A percentile compares a stretch with the other conserved stretches of the same genome.
Conservation (phyloP, 2,113 vertebrate genomes). For the Hemibagrus wyckioides region DNA sequence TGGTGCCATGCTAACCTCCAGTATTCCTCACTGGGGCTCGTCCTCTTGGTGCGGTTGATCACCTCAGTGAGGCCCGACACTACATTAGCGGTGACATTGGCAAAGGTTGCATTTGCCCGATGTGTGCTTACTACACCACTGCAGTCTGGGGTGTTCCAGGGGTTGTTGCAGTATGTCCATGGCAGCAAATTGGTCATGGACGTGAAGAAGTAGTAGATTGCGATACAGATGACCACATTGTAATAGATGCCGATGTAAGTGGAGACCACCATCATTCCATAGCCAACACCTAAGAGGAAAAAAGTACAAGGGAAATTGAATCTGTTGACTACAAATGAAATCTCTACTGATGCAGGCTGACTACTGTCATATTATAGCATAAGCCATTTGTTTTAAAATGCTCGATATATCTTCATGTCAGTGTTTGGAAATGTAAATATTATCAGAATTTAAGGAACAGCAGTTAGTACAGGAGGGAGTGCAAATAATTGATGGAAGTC, state of each 20-base stretch:
- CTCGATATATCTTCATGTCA: not conserved
- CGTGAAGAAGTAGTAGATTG: slow-evolving; percentile 99
- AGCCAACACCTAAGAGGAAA: slow-evolving; percentile 84
- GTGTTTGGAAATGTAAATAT: not conserved
- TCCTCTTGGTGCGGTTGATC: slow-evolving; percentile 87
- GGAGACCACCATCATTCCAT: slow-evolving; percentile 99
- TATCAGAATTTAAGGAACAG: not conserved
- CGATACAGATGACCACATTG: slow-evolving; percentile 98
- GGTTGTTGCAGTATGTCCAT: slow-evolving; percentile 97
- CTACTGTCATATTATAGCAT: not conserved
- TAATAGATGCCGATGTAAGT: slow-evolving; percentile 99
- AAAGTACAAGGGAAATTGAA: not conserved
- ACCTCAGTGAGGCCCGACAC: slow-evolving; percentile 72
- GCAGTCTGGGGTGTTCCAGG: slow-evolving; percentile 91
- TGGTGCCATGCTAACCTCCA: slow-evolving; percentile 83
- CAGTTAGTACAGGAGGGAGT: not conserved
- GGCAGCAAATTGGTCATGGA: slow-evolving; percentile 94
- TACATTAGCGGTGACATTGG: slow-evolving; percentile 62
- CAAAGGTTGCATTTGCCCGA: slow-evolving; percentile 71
- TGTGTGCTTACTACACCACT: slow-evolving; percentile 75
- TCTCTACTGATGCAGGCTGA: not conserved
- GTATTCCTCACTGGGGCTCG: slow-evolving; percentile 98
- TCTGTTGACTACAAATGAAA: not conserved
- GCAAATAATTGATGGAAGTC: not conserved
- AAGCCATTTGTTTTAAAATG: not conserved